Conservation (phyloP, 1,140 invertebrate species). For the Dolichoris vasculosae region DNA sequence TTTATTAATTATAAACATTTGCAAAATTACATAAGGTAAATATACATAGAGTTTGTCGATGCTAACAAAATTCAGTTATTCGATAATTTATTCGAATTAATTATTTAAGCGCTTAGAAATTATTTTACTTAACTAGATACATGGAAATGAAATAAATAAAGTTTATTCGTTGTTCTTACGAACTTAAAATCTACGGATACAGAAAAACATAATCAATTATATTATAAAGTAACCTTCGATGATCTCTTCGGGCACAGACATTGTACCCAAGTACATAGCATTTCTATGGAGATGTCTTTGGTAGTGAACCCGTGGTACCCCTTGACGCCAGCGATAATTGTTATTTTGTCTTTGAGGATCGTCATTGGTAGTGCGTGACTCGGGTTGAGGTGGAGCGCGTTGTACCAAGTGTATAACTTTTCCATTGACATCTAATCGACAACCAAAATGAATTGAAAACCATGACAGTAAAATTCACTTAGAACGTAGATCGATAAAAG, state of each 20-base stretch:
- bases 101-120: not conserved
- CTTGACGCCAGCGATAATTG: slow-evolving; percentile 58
- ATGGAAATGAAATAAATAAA: too few species aligned
- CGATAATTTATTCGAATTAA: too few species aligned
- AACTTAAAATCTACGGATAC: not conserved
- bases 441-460: not conserved
- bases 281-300: slow-evolving; percentile 70
- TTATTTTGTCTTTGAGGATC: slow-evolving; percentile 63
- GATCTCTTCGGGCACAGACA: slow-evolving; percentile 78
- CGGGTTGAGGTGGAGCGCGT: slow-evolving; percentile 80
- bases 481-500: too few species aligned
- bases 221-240: slow-evolving; percentile 74
- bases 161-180: too few species aligned
- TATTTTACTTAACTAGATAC: too few species aligned
- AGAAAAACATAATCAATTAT: not conserved
- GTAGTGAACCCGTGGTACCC: slow-evolving; percentile 54
- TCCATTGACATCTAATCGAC: slow-evolving; percentile 86
- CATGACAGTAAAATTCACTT: not conserved
- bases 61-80: too few species aligned
- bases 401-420: slow-evolving; percentile 97
- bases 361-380: slow-evolving; percentile 64
- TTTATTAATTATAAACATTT: too few species aligned
- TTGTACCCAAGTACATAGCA: slow-evolving; percentile 79
- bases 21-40: too few species aligned
- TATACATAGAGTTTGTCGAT: too few species aligned